Evolutionary conservation across 2,113 vertebrate genomes (phyloP).

Genomic region (Syngnathus typhle): DNA sequence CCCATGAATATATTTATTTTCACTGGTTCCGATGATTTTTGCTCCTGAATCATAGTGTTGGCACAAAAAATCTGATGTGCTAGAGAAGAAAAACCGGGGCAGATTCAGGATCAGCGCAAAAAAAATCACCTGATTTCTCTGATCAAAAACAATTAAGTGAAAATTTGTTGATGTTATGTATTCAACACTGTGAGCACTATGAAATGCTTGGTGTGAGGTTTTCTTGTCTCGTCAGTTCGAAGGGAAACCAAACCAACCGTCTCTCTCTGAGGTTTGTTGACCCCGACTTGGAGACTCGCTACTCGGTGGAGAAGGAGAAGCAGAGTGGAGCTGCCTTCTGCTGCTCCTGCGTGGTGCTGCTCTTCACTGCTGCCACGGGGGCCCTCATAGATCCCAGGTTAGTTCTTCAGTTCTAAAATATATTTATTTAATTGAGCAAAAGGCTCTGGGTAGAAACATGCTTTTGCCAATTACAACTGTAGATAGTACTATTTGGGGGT

Average conservation of each 20-base stretch:
- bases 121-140: too few species aligned
- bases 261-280: constrained; percentile 89
- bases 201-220: neutral
- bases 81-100: too few species aligned
- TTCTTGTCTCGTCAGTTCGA: constrained; percentile 69
- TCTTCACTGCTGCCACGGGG: constrained; percentile 81
- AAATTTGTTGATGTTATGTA: neutral
- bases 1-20: too few species aligned
- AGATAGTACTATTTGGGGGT: neutral
- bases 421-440: neutral
- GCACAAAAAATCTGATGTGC: neutral
- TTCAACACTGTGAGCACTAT: neutral
- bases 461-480: neutral
- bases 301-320: constrained; percentile 94
- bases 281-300: constrained; percentile 85
- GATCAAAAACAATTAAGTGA: neutral
- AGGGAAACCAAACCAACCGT: constrained; percentile 85
- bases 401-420: constrained; percentile 12
- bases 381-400: constrained; percentile 85
- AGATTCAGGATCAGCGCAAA: too few species aligned
- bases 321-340: constrained; percentile 92
- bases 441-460: neutral
- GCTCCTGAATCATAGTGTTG: too few species aligned
- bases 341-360: constrained; percentile 88
- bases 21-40: too few species aligned